These are phyloP conservation scores for Psittacula derbiana DNA, from an alignment of 2,797 vertebrate genomes.

Conservation along the genomic window DNA sequence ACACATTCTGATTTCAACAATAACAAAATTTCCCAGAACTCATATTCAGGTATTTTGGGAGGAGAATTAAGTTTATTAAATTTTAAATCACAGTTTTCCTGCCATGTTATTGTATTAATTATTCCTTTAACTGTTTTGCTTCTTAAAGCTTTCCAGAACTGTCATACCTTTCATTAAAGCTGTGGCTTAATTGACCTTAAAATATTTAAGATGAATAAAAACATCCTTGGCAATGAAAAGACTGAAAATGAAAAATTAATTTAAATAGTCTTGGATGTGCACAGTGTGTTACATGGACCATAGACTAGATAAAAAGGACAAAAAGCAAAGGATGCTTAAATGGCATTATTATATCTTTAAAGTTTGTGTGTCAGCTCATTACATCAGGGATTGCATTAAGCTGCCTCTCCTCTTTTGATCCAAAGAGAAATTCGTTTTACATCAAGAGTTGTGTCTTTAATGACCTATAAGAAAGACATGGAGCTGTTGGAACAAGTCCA, in stretches of 20 bases:
- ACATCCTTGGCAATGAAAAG: background rate
- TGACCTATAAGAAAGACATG: background rate
- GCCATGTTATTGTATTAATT: constrained; percentile 23
- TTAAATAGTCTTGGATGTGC: background rate
- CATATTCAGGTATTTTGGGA: background rate
- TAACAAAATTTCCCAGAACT: background rate
- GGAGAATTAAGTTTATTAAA: constrained; percentile 21
- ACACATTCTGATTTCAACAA: background rate
- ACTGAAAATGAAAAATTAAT: constrained; percentile 56
- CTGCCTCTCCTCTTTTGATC: background rate
- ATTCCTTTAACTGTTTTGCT: constrained; percentile 18
- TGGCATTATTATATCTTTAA: background rate
- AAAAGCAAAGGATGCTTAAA: background rate
- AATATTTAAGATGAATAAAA: constrained; percentile 62
- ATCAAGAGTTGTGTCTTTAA: background rate
- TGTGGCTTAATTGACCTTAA: constrained; percentile 39
- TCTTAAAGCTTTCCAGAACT: background rate
- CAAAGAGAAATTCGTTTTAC: background rate
- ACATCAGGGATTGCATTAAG: background rate
- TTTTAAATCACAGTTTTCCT: constrained; percentile 49
- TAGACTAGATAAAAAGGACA: background rate
- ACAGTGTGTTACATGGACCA: background rate
- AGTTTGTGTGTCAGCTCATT: background rate
- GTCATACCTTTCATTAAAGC: constrained; percentile 41
- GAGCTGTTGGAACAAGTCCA: background rate